Conservation (phyloP, 2,888 invertebrate genomes). For the Lampropteryx suffumata region DNA sequence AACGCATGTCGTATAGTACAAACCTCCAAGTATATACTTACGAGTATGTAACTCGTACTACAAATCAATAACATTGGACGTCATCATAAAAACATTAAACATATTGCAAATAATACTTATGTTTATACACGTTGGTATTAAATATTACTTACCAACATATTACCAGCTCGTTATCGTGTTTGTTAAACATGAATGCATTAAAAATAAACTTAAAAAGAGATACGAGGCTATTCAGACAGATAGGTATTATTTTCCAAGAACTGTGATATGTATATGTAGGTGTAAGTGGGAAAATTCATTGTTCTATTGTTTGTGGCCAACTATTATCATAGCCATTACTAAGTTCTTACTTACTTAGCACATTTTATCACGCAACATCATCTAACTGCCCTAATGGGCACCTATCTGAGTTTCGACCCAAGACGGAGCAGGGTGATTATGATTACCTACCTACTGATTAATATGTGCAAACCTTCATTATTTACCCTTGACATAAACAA, state of each 20-base stretch:
- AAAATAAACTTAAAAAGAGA: slow-evolving; percentile 22
- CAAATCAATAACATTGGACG: no score
- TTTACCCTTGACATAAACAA: no score
- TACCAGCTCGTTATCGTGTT: slow-evolving; percentile 8
- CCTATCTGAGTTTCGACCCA: slow-evolving; percentile 16
- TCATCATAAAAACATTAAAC: no score
- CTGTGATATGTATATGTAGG: slow-evolving; percentile 62
- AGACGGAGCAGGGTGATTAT: neutral
- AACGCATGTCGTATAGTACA: no score
- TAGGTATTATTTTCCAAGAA: slow-evolving; percentile 56
- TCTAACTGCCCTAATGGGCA: slow-evolving; percentile 24
- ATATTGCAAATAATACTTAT: no score
- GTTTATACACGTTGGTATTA: no score
- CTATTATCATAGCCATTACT: slow-evolving; percentile 64
- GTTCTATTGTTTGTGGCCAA: slow-evolving; percentile 73
- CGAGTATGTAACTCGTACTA: no score
- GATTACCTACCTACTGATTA: no score
- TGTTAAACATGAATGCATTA: slow-evolving; percentile 17
- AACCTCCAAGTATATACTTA: no score
- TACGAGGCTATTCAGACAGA: slow-evolving; percentile 28
- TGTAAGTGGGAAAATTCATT: slow-evolving; percentile 75
- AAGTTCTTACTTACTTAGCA: no score
- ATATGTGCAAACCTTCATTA: no score
- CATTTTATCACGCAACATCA: slow-evolving; percentile 63
- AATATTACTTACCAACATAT: neutral